These are phyloP conservation scores for Calliphora vomitoria DNA, from an alignment of 2,888 invertebrate species.

Conservation along the genomic window DNA sequence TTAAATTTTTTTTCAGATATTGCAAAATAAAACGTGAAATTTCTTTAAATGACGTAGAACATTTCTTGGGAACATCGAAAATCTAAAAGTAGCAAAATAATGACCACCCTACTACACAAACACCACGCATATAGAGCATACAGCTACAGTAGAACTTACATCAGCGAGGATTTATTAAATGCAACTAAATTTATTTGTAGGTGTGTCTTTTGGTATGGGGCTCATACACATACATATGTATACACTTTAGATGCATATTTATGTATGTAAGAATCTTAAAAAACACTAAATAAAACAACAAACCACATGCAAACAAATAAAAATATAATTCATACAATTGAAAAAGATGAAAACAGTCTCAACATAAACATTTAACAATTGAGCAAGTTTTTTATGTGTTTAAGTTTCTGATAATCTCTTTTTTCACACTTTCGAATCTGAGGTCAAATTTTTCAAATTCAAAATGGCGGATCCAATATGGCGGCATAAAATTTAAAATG, in stretches of 20 bases:
- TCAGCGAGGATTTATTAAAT: conserved; percentile 5
- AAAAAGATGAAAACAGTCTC: background rate
- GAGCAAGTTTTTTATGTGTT: too few relatives aligned
- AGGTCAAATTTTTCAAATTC: too few relatives aligned
- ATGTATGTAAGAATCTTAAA: conserved; percentile 1
- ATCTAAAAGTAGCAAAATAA: too few relatives aligned
- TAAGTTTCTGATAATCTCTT: background rate
- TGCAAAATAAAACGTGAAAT: too few relatives aligned
- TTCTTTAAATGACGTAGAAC: too few relatives aligned
- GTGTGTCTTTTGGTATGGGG: too few relatives aligned
- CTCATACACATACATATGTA: background rate
- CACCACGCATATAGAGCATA: background rate
- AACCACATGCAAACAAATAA: background rate
- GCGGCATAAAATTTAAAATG: too few relatives aligned
- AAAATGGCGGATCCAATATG: too few relatives aligned
- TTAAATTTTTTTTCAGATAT: too few relatives aligned
- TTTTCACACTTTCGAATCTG: too few relatives aligned
- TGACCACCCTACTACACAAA: too few relatives aligned
- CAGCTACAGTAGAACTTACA: background rate
- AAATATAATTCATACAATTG: background rate
- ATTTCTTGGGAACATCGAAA: too few relatives aligned
- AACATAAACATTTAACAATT: background rate
- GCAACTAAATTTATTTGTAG: background rate
- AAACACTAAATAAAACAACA: conserved; percentile 21
- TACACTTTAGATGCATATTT: background rate